Evolutionary conservation across 2,113 vertebrate genomes (phyloP), one percentile per base, ranked within the genome.

Genomic region (Oceanites oceanicus): DNA sequence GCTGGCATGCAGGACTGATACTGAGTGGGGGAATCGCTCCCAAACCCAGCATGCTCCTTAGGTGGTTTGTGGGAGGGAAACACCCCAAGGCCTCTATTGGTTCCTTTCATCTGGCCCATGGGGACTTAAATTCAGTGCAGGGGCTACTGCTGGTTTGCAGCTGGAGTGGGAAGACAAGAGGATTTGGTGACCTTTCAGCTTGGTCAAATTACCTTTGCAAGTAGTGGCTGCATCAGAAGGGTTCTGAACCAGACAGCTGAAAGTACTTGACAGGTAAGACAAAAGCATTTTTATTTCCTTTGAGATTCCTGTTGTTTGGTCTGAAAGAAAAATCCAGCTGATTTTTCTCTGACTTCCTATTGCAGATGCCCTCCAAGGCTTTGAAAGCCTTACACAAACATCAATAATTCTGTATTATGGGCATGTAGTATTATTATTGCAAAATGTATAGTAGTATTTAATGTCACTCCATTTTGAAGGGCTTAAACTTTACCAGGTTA

Each of bases 31-130:
- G 61, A 96, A 93, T 93, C 11, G 52, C 81, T 91, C 45, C 93
- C 63, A 59, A 91, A 12, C 11, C 42, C 56, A 72, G 25, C 1
- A 4, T 86, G 86, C 58, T 97, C 75, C 94, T 95, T 68, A 77
- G 61, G 92, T 58, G 50, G 82, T 90, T 86, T 86, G 65, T 61
- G 95, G 88, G 78, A 95, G 96, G 90, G 94, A 85, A 89, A 98
- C 96, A 97, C 98, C 98, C 98, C 74, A 6, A 90, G 63, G 92
- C 96, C 87, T 97, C 95, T 96, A 98, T 97, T 98, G 98, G 98
- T 63, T 95, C 44, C 95, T 98, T 91, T 72, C 84, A 59, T 96
- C 94, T 93, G 93, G 75, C 96, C 75, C 65, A 2, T 49, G 61
- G 84, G 87, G 86, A 97, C 97, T 98, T 97, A 97, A 97, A 97